Percentiles rank a stretch among this genome's conserved stretches.
These are phyloP conservation scores for Sceloporus tristichus DNA, from an alignment of 2,113 vertebrate genomes.

Conservation along the genomic window DNA sequence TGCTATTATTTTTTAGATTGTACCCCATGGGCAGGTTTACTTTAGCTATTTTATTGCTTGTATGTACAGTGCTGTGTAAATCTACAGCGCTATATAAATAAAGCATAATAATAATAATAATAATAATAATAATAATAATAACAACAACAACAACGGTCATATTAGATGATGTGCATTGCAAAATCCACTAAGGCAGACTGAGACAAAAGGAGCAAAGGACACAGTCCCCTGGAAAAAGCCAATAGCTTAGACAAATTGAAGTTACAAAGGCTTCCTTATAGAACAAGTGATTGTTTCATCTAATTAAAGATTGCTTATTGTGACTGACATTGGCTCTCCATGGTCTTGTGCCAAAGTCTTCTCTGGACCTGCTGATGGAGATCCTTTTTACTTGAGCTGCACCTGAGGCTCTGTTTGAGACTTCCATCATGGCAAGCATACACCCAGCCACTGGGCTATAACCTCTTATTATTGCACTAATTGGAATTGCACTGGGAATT, in stretches of 20 bases:
- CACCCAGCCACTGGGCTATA: background rate
- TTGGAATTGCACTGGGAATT: background rate
- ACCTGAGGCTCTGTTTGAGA: background rate
- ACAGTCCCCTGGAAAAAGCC: background rate
- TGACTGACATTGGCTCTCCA: background rate
- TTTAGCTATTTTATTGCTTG: no score
- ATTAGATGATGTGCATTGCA: background rate
- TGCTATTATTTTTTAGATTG: no score
- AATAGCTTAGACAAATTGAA: background rate
- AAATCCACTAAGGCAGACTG: background rate
- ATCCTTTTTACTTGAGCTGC: background rate
- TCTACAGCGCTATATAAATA: no score
- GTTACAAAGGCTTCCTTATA: background rate
- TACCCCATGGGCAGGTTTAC: no score
- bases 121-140: no score
- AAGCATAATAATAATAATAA: no score
- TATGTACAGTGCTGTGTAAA: no score
- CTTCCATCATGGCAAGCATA: background rate
- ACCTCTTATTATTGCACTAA: background rate
- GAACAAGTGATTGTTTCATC: background rate
- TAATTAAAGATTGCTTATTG: no score
- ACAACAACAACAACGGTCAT: background rate
- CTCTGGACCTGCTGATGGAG: background rate
- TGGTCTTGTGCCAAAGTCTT: background rate
- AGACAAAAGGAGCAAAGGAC: no score